Conservation (phyloP, 30 jellyfish, hydroid and myxozoan genomes). For the Turritopsis rubra region DNA sequence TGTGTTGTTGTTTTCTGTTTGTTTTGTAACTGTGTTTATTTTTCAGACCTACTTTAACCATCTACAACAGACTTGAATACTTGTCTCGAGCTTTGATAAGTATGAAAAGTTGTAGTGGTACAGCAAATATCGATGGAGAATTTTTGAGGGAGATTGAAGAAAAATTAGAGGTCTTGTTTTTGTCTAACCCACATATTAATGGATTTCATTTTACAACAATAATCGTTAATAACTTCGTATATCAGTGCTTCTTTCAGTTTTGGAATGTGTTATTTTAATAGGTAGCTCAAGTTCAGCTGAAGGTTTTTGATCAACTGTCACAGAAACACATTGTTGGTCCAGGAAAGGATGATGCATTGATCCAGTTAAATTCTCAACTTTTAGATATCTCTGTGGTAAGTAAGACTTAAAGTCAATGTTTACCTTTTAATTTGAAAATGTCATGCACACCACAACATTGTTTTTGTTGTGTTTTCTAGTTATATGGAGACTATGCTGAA, state of each 20-base stretch:
- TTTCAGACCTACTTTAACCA: constrained; percentile 54
- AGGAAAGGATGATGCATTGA: constrained; percentile 50
- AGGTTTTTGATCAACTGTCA: constrained; percentile 27
- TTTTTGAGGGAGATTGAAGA: constrained; percentile 85
- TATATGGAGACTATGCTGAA: constrained; percentile 79
- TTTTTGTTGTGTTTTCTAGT: constrained; percentile 25
- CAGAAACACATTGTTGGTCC: constrained; percentile 15
- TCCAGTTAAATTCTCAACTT: constrained; percentile 46
- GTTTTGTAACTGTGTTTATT: background rate
- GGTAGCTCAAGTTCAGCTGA: constrained; percentile 33
- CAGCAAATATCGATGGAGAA: constrained; percentile 66
- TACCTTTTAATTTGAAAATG: background rate
- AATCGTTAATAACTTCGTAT: no score
- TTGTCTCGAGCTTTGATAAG: constrained; percentile 93
- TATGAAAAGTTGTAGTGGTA: constrained; percentile 56
- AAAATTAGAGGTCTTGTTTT: constrained; percentile 91
- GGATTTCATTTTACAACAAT: background rate
- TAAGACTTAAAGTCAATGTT: background rate
- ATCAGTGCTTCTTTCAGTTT: no score
- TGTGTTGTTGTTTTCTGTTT: background rate
- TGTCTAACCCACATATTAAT: background rate
- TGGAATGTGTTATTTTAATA: background rate
- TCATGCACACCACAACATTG: background rate
- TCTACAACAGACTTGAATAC: constrained; percentile 78
- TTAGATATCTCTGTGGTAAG: constrained; percentile 71